phyloP scores from a whole-genome alignment of 2,113 vertebrate genomes.

The Girardinichthys multiradiatus region DNA sequence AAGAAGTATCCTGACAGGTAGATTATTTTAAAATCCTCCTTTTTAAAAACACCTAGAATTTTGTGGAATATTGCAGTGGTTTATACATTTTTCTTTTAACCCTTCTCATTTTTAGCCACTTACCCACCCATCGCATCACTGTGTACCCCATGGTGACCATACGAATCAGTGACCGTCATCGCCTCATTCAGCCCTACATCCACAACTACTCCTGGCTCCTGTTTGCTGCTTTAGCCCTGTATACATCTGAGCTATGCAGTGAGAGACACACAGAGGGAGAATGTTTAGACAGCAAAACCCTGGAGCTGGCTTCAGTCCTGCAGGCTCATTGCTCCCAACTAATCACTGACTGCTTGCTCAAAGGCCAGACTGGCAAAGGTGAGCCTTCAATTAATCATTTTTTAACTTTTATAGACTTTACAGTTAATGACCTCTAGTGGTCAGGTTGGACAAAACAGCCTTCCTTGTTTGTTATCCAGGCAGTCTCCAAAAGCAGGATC shows the following conservation, averaged over 20 bases:
- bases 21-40: neutral
- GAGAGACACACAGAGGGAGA: slow-evolving; percentile 82
- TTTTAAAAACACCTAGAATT: neutral
- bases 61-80: neutral
- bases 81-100: neutral
- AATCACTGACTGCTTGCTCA: slow-evolving; percentile 91
- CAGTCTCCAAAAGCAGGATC: neutral
- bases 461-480: neutral
- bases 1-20: slow-evolving; percentile 97
- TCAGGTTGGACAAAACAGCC: neutral
- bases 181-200: slow-evolving; percentile 95
- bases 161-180: slow-evolving; percentile 91
- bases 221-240: slow-evolving; percentile 91
- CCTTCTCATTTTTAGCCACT: slow-evolving; percentile 80
- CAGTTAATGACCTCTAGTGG: neutral
- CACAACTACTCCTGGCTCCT: slow-evolving; percentile 98
- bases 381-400: neutral
- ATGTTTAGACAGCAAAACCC: slow-evolving; percentile 61
- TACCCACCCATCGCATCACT: slow-evolving; percentile 93
- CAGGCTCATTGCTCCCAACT: slow-evolving; percentile 89
- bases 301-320: slow-evolving; percentile 77
- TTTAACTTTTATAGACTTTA: neutral
- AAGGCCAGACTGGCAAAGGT: slow-evolving; percentile 94
- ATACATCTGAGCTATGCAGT: slow-evolving; percentile 88
- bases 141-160: slow-evolving; percentile 95